These are phyloP conservation scores for Clanis bilineata DNA, from an alignment of 2,888 invertebrate species.

Conservation along the genomic window DNA sequence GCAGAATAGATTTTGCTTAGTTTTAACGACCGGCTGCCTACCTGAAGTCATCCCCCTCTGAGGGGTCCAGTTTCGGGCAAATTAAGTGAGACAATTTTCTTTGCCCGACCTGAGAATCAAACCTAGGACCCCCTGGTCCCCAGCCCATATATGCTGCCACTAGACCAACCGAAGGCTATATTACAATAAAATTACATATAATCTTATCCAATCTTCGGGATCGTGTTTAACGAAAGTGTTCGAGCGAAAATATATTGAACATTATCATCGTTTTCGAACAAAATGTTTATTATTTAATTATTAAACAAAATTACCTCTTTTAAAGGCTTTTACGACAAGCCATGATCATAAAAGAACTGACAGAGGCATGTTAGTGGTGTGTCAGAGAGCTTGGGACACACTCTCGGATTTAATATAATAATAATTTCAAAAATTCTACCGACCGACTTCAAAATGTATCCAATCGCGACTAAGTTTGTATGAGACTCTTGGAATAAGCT, in stretches of 20 bases:
- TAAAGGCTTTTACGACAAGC: conserved; percentile 43
- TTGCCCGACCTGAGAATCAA: no score
- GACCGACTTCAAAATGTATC: no score
- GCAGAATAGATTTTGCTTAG: no score
- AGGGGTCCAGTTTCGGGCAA: no score
- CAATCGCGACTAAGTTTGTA: no score
- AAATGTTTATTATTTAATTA: conserved; percentile 58
- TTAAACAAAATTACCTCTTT: conserved; percentile 48
- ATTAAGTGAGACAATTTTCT: no score
- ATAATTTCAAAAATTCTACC: no score
- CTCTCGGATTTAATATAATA: background rate
- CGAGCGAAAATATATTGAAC: conserved; percentile 15
- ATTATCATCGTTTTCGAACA: conserved; percentile 32
- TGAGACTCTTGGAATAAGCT: no score
- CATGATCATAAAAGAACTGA: conserved; percentile 31
- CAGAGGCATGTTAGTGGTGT: conserved; percentile 12
- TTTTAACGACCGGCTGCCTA: no score
- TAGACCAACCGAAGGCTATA: background rate
- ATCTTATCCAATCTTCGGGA: background rate
- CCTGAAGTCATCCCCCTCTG: no score
- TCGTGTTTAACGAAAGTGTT: background rate
- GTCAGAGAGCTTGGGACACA: background rate
- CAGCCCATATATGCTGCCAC: no score
- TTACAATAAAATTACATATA: background rate
- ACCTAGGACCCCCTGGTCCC: no score